These are phyloP conservation scores for Schizotus pectinicornis DNA, from an alignment of 2,888 invertebrate species.

Conservation along the genomic window DNA sequence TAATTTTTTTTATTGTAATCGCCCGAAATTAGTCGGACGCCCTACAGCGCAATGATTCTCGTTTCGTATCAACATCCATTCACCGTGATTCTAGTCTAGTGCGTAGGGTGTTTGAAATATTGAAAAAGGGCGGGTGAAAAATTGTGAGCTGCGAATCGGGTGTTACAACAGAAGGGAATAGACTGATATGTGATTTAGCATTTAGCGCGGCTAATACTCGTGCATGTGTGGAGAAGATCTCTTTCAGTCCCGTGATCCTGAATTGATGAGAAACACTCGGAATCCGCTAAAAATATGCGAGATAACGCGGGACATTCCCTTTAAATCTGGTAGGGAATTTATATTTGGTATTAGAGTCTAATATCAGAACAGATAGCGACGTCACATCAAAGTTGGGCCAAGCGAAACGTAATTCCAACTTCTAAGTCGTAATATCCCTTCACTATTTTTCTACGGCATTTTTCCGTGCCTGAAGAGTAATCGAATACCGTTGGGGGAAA, in stretches of 20 bases:
- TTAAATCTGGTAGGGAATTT: constrained; percentile 31
- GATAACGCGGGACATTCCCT: constrained; percentile 26
- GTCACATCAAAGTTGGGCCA: constrained; percentile 26
- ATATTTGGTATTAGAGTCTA: constrained; percentile 32
- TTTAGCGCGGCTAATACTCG: constrained; percentile 20
- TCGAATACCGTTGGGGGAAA: constrained; percentile 4
- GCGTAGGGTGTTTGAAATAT: too few species aligned
- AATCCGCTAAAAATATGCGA: constrained; percentile 29
- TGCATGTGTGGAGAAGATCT: constrained; percentile 24
- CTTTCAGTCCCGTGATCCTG: constrained; percentile 26
- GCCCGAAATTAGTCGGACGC: background rate
- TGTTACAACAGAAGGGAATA: constrained; percentile 7
- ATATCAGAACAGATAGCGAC: constrained; percentile 26
- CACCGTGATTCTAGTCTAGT: too few species aligned
- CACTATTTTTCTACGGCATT: constrained; percentile 17
- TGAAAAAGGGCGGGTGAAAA: background rate
- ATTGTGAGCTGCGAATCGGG: too few species aligned
- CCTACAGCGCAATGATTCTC: background rate
- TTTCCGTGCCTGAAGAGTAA: constrained; percentile 9
- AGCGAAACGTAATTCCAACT: constrained; percentile 29
- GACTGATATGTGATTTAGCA: constrained; percentile 13
- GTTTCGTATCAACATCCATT: too few species aligned
- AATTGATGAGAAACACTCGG: constrained; percentile 29
- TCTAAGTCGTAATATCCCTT: constrained; percentile 23
- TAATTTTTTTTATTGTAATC: constrained; percentile 6